These are phyloP conservation scores for Pseudobourletiella spinata DNA, from an alignment of 1,140 invertebrate species.

Conservation along the genomic window DNA sequence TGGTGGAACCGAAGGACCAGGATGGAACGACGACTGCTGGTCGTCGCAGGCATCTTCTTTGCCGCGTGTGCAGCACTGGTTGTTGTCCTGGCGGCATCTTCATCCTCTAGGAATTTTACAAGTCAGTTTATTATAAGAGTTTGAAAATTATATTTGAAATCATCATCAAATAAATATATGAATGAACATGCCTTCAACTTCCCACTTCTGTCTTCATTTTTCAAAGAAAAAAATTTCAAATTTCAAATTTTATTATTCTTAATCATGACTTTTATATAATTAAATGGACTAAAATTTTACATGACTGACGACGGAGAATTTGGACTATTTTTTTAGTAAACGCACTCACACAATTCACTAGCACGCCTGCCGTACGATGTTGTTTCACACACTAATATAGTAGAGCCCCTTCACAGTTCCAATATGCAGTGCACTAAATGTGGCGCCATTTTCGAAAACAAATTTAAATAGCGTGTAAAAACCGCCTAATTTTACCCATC, in stretches of 20 bases:
- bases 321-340: background rate
- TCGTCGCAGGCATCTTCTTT: slow-evolving; percentile 53
- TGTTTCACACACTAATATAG: no score
- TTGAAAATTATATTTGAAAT: background rate
- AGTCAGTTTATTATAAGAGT: background rate
- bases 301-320: no score
- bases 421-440: no score
- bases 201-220: slow-evolving; percentile 8
- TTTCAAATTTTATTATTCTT: background rate
- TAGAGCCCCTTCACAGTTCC: no score
- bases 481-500: no score
- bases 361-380: no score
- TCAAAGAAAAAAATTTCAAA: background rate
- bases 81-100: slow-evolving; percentile 51
- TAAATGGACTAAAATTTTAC: no score
- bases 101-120: slow-evolving; percentile 8
- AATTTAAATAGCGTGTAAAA: no score
- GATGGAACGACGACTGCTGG: slow-evolving; percentile 62
- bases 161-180: background rate
- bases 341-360: background rate
- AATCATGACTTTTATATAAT: background rate
- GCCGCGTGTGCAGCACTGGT: slow-evolving; percentile 56
- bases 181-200: background rate
- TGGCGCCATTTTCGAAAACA: no score
- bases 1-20: slow-evolving; percentile 75